phyloP scores from a whole-genome alignment of 2,113 vertebrate genomes.

The Collichthys lucidus region DNA sequence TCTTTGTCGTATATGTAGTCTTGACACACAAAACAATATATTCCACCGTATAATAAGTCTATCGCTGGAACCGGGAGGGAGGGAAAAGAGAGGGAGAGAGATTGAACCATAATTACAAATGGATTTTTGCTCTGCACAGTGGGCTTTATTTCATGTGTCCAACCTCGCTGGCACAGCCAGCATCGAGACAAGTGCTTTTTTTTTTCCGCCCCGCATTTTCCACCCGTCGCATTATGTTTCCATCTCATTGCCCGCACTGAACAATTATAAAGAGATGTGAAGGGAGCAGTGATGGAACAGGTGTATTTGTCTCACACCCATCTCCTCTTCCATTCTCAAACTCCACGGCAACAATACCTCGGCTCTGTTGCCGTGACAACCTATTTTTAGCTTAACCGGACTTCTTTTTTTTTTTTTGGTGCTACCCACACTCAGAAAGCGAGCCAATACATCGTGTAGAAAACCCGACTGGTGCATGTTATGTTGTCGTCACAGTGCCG shows the following conservation, averaged over 20 bases:
- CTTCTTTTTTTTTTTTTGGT: slow-evolving; percentile 57
- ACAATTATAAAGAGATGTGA: slow-evolving; percentile 29
- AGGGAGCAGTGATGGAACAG: slow-evolving; percentile 40
- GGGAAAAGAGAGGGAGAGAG: slow-evolving; percentile 23
- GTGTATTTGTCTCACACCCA: slow-evolving; percentile 48
- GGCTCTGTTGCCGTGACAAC: slow-evolving; percentile 82
- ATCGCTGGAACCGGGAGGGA: slow-evolving; percentile 85
- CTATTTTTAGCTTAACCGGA: slow-evolving; percentile 77
- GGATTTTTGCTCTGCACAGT: slow-evolving; percentile 28
- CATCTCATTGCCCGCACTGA: slow-evolving; percentile 14
- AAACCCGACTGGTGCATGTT: slow-evolving; percentile 30
- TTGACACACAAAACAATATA: slow-evolving; percentile 99
- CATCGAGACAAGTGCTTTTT: slow-evolving; percentile 32
- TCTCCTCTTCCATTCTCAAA: slow-evolving; percentile 66
- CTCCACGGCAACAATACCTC: slow-evolving; percentile 71
- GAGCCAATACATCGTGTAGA: slow-evolving; percentile 37
- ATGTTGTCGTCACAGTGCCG: not conserved
- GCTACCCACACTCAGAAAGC: slow-evolving; percentile 44
- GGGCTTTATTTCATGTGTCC: slow-evolving; percentile 22
- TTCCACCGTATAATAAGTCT: slow-evolving; percentile 97
- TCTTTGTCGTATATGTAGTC: slow-evolving; percentile 99
- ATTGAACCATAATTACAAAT: slow-evolving; percentile 59
- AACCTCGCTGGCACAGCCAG: not conserved
- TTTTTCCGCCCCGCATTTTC: not conserved
- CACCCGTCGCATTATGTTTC: slow-evolving; percentile 5